These are phyloP conservation scores for zebrafish (Danio rerio) DNA, from an alignment of 2,113 vertebrate species.

Conservation along the genomic window DNA sequence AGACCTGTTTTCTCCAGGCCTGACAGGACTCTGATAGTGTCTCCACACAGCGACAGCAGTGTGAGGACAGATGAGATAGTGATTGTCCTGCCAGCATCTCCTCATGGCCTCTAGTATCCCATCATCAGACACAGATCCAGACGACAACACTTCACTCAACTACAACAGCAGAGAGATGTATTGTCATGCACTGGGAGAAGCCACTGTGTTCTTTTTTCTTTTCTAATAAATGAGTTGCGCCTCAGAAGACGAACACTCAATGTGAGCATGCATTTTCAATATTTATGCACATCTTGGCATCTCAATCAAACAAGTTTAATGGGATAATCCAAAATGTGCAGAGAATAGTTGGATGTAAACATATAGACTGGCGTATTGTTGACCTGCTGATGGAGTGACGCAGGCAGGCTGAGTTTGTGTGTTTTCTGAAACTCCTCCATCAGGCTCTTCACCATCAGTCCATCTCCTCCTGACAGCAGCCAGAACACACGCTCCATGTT, in stretches of 20 bases:
- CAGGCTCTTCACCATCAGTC: slow-evolving; percentile 72
- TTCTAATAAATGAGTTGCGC: too few species aligned
- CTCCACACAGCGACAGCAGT: slow-evolving; percentile 77
- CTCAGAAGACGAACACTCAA: too few species aligned
- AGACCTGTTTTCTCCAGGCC: slow-evolving; percentile 63
- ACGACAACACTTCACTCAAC: slow-evolving; percentile 66
- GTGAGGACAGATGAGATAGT: slow-evolving; percentile 79
- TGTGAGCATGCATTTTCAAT: too few species aligned
- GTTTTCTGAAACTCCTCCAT: slow-evolving; percentile 85
- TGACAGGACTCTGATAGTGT: slow-evolving; percentile 70
- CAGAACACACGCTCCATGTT: slow-evolving; percentile 95
- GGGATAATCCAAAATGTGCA: too few species aligned
- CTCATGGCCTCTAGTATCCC: slow-evolving; percentile 76
- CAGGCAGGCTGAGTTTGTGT: slow-evolving; percentile 72
- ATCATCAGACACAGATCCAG: slow-evolving; percentile 71
- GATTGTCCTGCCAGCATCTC: slow-evolving; percentile 79
- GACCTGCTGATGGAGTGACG: slow-evolving; percentile 69
- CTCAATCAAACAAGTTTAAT: too few species aligned
- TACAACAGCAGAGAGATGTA: too few species aligned
- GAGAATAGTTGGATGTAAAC: background rate
- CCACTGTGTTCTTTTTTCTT: too few species aligned
- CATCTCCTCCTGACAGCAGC: slow-evolving; percentile 80
- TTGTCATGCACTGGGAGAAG: too few species aligned
- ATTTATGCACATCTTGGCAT: too few species aligned
- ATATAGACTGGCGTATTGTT: background rate